Evolutionary conservation across 2,113 vertebrate genomes (phyloP).

Genomic region (Tyto alba): DNA sequence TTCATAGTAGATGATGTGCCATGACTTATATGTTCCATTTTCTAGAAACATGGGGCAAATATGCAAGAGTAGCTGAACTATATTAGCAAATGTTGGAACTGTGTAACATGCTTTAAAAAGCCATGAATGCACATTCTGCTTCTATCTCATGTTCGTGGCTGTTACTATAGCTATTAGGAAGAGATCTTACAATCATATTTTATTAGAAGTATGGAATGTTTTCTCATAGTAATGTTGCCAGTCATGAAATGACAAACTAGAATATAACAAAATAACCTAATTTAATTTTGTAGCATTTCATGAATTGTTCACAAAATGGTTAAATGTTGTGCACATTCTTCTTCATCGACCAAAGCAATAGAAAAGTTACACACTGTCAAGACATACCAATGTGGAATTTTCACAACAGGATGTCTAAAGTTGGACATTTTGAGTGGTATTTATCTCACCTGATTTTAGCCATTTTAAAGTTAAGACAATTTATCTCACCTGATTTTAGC

Average conservation of each 20-base stretch:
- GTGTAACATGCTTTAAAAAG: background rate
- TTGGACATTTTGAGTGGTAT: background rate
- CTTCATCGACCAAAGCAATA: background rate
- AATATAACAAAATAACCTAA: background rate
- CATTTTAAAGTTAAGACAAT: background rate
- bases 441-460: background rate
- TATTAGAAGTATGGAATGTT: background rate
- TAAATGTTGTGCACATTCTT: background rate
- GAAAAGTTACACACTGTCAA: background rate
- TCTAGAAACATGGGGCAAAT: background rate
- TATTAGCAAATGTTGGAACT: background rate
- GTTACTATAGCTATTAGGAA: background rate
- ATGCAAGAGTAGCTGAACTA: background rate
- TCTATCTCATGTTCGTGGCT: background rate
- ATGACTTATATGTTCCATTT: background rate
- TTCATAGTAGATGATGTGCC: background rate
- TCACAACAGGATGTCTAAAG: background rate
- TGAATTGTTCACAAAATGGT: background rate
- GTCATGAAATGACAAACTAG: background rate
- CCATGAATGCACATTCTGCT: background rate
- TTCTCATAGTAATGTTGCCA: background rate
- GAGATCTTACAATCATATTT: background rate
- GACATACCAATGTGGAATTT: background rate
- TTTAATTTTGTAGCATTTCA: background rate
- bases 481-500: background rate